Evolutionary conservation across 1,140 invertebrate species (phyloP).

Genomic region (Vanessa tameamea): DNA sequence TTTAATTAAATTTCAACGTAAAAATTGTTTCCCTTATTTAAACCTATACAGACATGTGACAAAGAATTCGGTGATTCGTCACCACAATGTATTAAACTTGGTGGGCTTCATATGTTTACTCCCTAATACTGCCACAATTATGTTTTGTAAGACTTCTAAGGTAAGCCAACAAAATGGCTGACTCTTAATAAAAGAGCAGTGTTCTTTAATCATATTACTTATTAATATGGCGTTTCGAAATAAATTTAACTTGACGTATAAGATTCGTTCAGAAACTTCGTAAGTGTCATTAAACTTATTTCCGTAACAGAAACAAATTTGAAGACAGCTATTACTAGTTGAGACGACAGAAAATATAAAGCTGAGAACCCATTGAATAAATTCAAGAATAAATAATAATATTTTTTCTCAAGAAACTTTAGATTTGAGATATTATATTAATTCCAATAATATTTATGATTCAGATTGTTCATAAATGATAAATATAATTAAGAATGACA

Average conservation of each 20-base stretch:
- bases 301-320: conserved; percentile 40
- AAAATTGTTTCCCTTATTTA: conserved; percentile 4
- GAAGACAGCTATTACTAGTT: conserved; percentile 45
- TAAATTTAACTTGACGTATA: conserved; percentile 20
- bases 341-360: not conserved
- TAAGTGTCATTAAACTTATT: conserved; percentile 18
- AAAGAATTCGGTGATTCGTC: conserved; percentile 26
- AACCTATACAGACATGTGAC: not conserved
- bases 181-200: conserved; percentile 52
- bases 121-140: conserved; percentile 57
- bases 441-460: no score
- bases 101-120: conserved; percentile 61
- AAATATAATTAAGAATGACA: no score
- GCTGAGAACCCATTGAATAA: not conserved
- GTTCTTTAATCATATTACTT: conserved; percentile 36
- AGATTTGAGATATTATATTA: no score
- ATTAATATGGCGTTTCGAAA: conserved; percentile 25
- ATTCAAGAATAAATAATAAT: not conserved
- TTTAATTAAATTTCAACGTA: conserved; percentile 43
- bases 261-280: conserved; percentile 23
- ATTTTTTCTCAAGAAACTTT: not conserved
- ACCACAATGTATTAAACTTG: conserved; percentile 27
- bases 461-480: not conserved
- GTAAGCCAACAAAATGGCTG: conserved; percentile 66
- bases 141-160: conserved; percentile 65